Evolutionary conservation across 2,888 invertebrate species (phyloP).

Genomic region (Nephrotoma guestfalica): DNA sequence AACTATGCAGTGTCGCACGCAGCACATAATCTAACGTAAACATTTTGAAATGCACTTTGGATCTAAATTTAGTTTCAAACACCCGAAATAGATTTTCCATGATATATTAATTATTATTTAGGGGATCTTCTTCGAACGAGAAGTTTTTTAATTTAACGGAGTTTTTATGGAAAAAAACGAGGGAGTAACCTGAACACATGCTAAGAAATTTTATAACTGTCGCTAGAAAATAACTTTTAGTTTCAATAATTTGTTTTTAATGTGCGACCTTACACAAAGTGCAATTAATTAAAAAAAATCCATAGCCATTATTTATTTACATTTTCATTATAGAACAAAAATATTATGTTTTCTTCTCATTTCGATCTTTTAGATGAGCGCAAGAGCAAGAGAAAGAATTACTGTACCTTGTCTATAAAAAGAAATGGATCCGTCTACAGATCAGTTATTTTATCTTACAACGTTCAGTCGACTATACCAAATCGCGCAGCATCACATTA

Average conservation of each 20-base stretch:
- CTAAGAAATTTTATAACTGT: no score
- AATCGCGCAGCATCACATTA: neutral
- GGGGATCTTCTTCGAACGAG: neutral
- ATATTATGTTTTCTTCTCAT: no score
- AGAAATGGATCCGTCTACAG: neutral
- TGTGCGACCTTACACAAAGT: neutral
- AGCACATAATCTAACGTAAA: neutral
- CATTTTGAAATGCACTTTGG: neutral
- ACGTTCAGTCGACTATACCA: neutral
- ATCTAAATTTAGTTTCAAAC: neutral
- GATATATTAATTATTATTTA: neutral
- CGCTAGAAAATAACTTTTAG: no score
- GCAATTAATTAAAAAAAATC: neutral
- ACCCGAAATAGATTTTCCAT: neutral
- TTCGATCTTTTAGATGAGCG: neutral
- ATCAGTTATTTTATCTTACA: neutral
- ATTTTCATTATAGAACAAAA: neutral
- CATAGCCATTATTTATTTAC: neutral
- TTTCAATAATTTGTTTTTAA: no score
- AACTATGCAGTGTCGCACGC: neutral
- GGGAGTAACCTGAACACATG: no score
- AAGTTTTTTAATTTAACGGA: no score
- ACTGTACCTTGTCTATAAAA: neutral
- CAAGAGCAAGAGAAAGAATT: neutral
- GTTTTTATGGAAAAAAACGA: no score